Percentiles rank a stretch among this genome's conserved stretches.
phyloP scores from a whole-genome alignment of 23 tunicate genomes.

The Oikopleura vanhoeffeni region DNA sequence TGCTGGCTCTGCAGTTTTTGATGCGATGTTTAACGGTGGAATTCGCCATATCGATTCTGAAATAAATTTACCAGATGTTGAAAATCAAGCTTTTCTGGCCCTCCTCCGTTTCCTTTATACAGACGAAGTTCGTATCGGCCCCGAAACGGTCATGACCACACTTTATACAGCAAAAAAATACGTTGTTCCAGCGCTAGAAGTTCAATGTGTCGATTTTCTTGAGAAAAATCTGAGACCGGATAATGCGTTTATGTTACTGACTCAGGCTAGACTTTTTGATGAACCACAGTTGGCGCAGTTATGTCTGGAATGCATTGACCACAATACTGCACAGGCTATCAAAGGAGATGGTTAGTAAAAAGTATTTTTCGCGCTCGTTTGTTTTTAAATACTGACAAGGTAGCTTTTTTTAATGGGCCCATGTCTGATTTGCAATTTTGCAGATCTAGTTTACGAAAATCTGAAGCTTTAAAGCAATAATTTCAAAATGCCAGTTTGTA shows the following conservation, averaged over 20 bases:
- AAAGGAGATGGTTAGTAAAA: conserved; percentile 46
- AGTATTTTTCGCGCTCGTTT: not conserved
- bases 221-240: conserved; percentile 78
- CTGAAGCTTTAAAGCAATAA: too few species aligned
- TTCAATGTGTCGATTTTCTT: conserved; percentile 71
- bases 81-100: conserved; percentile 60
- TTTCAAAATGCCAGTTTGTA: too few species aligned
- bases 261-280: conserved; percentile 85
- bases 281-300: conserved; percentile 73
- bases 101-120: conserved; percentile 65
- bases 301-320: conserved; percentile 82
- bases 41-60: conserved; percentile 56
- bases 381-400: too few species aligned
- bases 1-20: conserved; percentile 96
- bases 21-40: conserved; percentile 92
- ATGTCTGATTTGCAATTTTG: too few species aligned
- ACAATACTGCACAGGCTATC: conserved; percentile 62
- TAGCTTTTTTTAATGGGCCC: too few species aligned
- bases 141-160: conserved; percentile 96
- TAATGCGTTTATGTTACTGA: conserved; percentile 76
- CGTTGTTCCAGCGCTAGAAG: conserved; percentile 86
- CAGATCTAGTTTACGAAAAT: too few species aligned
- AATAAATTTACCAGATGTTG: conserved; percentile 77
- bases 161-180: conserved; percentile 93
- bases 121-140: conserved; percentile 75